Base-by-base conservation (phyloP, 2,888 invertebrate species). In the Perizoma affinitatum region DNA sequence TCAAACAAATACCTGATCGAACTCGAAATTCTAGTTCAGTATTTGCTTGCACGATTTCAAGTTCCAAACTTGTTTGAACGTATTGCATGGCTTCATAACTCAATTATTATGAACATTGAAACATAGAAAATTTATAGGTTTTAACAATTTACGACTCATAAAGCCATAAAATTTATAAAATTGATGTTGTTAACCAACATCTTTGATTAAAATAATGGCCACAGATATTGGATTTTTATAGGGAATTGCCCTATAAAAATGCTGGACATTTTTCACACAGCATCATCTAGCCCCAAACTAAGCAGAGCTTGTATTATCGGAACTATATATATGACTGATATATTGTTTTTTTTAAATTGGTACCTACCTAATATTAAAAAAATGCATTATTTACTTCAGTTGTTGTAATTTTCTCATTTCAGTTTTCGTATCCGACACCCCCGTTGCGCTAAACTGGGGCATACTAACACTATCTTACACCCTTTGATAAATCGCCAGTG, bases 1-100 rank as follows among this genome's bases (percentile, higher is more conserved):
- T 43, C 11, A 56, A 58, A 55, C 52, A 38, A 53, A 40, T 22
- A 5, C 45, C 47, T 54, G 45, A 63, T 63, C 63, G 54, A 61
- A 71, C 72, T 68, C 66, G 69, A 72, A 65, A 66, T 66, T 71
- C 71, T 69, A 56, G 72, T 70, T 72, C 66, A 65, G 55, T 68
- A 62, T 68, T 69, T 66, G 66, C 58, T 65, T 59, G 69, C 53
- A 42, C 65, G 53, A 58, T 58, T 48, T 58, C 43, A 58, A 61
- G 70, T 69, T 65, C 60, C 54, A 67, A 68, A 62, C 52, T 34
- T 52, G 64, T 63, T 61, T 65, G 45, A 45, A 58, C 52, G 44
- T 59, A 58, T 64, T 65, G 59, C 63, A 63, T 55, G 58, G 52
- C 38, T 54, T 54, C 51, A 58, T 58, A 47, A 47, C 45, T 52